A percentile compares a stretch with the other conserved stretches of the same genome.
phyloP scores from a whole-genome alignment of 2,888 invertebrate species.

The Chymomyza procnemis region DNA sequence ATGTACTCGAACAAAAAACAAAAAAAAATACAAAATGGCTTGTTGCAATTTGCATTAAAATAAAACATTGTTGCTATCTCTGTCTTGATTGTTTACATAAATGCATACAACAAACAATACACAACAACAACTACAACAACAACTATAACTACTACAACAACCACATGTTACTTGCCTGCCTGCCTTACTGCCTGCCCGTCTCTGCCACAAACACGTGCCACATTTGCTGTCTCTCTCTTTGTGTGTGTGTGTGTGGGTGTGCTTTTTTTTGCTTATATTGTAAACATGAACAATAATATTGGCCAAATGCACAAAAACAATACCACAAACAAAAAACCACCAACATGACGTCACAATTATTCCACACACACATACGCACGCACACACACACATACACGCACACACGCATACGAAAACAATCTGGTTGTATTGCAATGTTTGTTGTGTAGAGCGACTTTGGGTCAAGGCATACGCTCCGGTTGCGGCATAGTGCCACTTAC shows the following conservation, averaged over 20 bases:
- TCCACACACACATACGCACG: conserved; percentile 19
- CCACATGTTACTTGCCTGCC: conserved; percentile 41
- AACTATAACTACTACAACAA: conserved; percentile 15
- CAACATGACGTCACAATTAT: too few relatives aligned
- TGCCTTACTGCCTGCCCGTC: conserved; percentile 41
- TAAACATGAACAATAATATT: conserved; percentile 32
- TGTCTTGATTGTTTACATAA: conserved; percentile 55
- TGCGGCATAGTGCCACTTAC: conserved; percentile 79
- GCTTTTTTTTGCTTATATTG: conserved; percentile 26
- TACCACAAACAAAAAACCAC: conserved; percentile 6
- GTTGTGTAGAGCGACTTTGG: conserved; percentile 79
- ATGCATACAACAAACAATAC: conserved; percentile 4
- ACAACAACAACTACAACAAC: conserved; percentile 4
- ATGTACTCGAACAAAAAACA: conserved; percentile 31
- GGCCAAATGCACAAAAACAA: conserved; percentile 39
- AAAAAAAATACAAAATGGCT: conserved; percentile 29
- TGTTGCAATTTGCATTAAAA: conserved; percentile 47
- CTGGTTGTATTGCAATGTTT: conserved; percentile 68
- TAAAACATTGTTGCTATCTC: conserved; percentile 52
- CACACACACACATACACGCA: conserved; percentile 41
- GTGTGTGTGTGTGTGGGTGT: conserved; percentile 32
- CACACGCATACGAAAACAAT: conserved; percentile 47
- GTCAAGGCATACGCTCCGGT: conserved; percentile 79
- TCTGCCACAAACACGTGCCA: conserved; percentile 13
- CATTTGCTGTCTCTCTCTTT: conserved; percentile 26